Evolutionary conservation across 1,140 invertebrate genomes (phyloP), one percentile per base, ranked within the genome.

Genomic region (Musca vetustissima): DNA sequence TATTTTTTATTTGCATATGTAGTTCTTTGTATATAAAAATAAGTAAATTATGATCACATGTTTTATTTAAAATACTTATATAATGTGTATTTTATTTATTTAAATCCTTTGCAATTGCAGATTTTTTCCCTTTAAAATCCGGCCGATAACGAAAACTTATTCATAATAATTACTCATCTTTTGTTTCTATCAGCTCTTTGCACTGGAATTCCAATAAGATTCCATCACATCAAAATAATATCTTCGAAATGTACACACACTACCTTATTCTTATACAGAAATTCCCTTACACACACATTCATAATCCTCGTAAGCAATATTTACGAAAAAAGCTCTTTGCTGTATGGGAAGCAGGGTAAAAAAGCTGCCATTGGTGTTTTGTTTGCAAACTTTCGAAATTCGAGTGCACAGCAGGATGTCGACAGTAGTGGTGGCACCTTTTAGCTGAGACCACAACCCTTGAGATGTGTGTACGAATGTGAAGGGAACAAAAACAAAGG

Each of bases 341-440:
- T 59, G 2, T n/a, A 25, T 57, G 14, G 15, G 22, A 25, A n/a
- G 13, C 15, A 24, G 22, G 21, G 19, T 57, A 4, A 4, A 59
- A 59, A 59, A 59, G 55, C 55, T 59, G 17, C 28, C 24, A 55
- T 22, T 28, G 28, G 28, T 28, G 28, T 28, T 28, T 28, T 59
- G 25, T 59, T 59, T 59, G 55, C 55, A 59, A 59, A 59, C 55
- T 59, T 59, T 59, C 55, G 55, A 59, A 59, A 24, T 17, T 28
- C 17, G 13, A 59, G 32, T n/a, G 17, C 55, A 28, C 55, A 59
- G 55, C 25, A 17, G 55, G 55, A 59, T 32, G 17, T 32, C n/a
- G 7, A 25, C 17, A 32, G 4, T 14, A 17, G 17, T 28, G 28
- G 0, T n/a, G 14, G 8, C 25, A 59, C 55, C 55, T 25, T 57